phyloP scores from a whole-genome alignment of 2,888 invertebrate genomes.

The Cetonia aurata region DNA sequence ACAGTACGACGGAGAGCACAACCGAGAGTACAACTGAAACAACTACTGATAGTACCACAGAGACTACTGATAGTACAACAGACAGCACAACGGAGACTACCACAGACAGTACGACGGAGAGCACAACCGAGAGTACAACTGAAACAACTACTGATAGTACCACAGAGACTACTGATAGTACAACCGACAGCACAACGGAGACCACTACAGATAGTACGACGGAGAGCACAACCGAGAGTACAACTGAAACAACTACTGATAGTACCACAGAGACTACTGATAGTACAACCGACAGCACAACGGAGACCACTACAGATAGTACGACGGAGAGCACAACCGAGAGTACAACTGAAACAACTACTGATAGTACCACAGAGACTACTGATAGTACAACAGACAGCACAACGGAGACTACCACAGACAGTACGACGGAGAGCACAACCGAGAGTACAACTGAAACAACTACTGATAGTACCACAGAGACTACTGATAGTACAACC shows the following conservation, averaged over 20 bases:
- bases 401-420: neutral
- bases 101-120: neutral
- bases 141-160: too few species aligned
- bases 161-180: too few species aligned
- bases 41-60: neutral
- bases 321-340: neutral
- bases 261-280: neutral
- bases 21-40: neutral
- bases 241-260: too few species aligned
- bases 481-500: too few species aligned
- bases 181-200: neutral
- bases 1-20: too few species aligned
- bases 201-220: conserved; percentile 9
- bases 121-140: neutral
- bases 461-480: too few species aligned
- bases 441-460: too few species aligned
- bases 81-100: neutral
- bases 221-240: neutral
- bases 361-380: neutral
- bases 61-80: neutral
- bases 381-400: conserved; percentile 13
- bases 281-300: neutral
- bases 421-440: neutral
- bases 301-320: conserved; percentile 10
- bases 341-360: conserved; percentile 13